Evolutionary conservation across 2,113 vertebrate species (phyloP), one percentile per base, ranked within the genome.

Genomic region (Lycaon pictus): DNA sequence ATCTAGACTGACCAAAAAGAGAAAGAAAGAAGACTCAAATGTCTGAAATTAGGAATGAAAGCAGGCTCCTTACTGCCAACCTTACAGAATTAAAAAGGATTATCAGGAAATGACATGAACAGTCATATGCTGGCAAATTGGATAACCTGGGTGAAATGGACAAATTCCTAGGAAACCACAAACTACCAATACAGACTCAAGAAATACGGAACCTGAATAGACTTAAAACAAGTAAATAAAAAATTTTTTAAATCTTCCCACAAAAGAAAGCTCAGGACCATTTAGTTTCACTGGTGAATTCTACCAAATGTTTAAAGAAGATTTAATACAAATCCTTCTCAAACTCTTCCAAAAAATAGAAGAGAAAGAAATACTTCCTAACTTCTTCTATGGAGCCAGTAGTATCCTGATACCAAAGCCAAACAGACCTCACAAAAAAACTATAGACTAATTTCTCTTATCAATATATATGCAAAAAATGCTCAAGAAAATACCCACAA

Each of bases 261-360:
- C 6, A 91, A 72, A 91, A 83, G 17, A 92, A 69, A 94, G 65
- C 53, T 11, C 20, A 87, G 51, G 32, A 67, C 27, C 56, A 29
- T 86, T 35, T 53, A 10, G 7, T 37, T 60, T 72, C 58, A 81
- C 27, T 55, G 7, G 43, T 93, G 62, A 92, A 91, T 87, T 55
- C 48, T 95, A 60, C 53, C 53, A 72, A 65, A 71, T 92, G 20
- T 79, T 83, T 95, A 87, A 90, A 87, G 62, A 79, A 85, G 29
- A 62, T 85, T 67, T 92, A 93, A 69, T 27, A 82, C 7, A 29
- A 88, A 0, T 93, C 51, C 60, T 84, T 92, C 48, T 87, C 11
- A 86, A 55, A 85, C 13, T 51, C 29, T 89, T 87, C n/a, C 9
- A 17, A 89, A 92, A 69, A 92, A 17, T 10, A 95, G 23, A 88